These are phyloP conservation scores for Stomatorhinus ivindoensis DNA, from an alignment of 2,113 vertebrate species.

Conservation along the genomic window DNA sequence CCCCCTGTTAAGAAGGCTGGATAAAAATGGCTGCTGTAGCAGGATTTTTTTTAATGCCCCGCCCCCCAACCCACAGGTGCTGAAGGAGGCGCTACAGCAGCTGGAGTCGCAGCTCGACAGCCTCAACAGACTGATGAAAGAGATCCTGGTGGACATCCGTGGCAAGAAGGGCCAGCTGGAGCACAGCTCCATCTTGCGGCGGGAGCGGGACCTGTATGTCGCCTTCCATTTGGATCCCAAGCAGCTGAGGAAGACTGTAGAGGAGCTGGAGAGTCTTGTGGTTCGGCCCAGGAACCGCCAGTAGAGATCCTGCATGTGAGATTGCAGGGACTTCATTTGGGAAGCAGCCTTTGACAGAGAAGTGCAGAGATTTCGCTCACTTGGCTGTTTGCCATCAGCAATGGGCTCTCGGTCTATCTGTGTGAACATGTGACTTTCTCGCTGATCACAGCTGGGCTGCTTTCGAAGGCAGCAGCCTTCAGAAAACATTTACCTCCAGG, in stretches of 20 bases:
- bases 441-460: background rate
- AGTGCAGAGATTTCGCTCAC: background rate
- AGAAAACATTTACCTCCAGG: background rate
- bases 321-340: background rate
- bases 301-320: background rate
- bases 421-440: background rate
- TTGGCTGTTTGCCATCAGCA: background rate
- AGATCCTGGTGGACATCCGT: slow-evolving; percentile 70
- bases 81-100: slow-evolving; percentile 61
- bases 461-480: background rate
- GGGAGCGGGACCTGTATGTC: slow-evolving; percentile 78
- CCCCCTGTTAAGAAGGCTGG: background rate
- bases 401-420: background rate
- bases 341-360: background rate
- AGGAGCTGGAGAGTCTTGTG: slow-evolving; percentile 65
- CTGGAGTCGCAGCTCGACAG: slow-evolving; percentile 63
- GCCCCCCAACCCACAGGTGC: slow-evolving; percentile 57
- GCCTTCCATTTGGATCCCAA: slow-evolving; percentile 73
- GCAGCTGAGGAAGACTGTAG: slow-evolving; percentile 66
- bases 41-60: background rate
- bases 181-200: slow-evolving; percentile 58
- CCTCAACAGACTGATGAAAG: slow-evolving; percentile 64
- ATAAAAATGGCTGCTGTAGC: background rate
- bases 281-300: slow-evolving; percentile 36
- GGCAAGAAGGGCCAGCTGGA: slow-evolving; percentile 68